Percentiles rank a stretch among this genome's conserved stretches.
Conservation (phyloP, 2,888 invertebrate species). For the Eilema depressum region DNA sequence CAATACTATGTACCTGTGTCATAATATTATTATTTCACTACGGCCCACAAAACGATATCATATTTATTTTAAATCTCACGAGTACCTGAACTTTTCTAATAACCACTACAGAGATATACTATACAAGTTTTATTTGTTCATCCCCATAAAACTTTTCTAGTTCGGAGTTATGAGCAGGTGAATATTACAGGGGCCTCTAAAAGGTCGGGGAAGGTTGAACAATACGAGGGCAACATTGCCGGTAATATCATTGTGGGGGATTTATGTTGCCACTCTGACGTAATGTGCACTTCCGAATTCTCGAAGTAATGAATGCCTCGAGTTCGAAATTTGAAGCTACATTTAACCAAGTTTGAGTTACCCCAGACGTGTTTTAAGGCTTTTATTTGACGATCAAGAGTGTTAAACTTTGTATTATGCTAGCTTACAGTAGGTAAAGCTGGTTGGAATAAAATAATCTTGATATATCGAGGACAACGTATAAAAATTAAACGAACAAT, state of each 20-base stretch:
- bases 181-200: slow-evolving; percentile 30
- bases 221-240: slow-evolving; percentile 32
- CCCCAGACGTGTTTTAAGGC: slow-evolving; percentile 34
- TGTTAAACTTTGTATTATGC: slow-evolving; percentile 38
- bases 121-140: slow-evolving; percentile 29
- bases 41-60: neutral
- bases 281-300: slow-evolving; percentile 38
- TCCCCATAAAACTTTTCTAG: slow-evolving; percentile 39
- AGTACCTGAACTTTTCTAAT: slow-evolving; percentile 34
- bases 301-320: slow-evolving; percentile 35
- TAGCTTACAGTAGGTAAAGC: slow-evolving; percentile 24
- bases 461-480: neutral
- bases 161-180: slow-evolving; percentile 39
- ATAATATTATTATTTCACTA: neutral
- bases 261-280: slow-evolving; percentile 37
- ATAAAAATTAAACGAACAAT: no score
- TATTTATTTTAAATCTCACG: slow-evolving; percentile 5
- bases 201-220: slow-evolving; percentile 22
- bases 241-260: slow-evolving; percentile 39
- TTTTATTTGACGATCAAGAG: slow-evolving; percentile 31
- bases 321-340: slow-evolving; percentile 49
- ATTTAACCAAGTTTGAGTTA: slow-evolving; percentile 43
- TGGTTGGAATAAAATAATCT: slow-evolving; percentile 4
- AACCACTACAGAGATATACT: slow-evolving; percentile 22
- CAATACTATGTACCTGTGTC: no score